These are phyloP conservation scores for Scolopax bukidnonensis DNA, from an alignment of 2,797 vertebrate genomes.

Conservation along the genomic window DNA sequence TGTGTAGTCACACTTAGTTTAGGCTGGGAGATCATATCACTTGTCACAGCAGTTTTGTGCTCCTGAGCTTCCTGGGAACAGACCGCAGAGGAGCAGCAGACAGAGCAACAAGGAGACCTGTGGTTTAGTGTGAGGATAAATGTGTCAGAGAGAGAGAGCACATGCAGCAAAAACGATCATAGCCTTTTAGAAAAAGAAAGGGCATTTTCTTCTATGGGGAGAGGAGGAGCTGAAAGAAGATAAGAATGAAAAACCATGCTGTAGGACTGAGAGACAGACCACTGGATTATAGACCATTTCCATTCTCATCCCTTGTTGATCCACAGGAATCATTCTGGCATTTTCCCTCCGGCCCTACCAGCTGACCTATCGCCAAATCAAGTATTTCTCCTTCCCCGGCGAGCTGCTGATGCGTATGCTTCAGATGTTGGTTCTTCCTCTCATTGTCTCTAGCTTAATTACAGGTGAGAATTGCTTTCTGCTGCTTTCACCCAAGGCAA, in stretches of 20 bases:
- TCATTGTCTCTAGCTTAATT: conserved; percentile 95
- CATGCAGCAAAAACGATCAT: neutral
- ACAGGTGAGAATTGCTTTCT: conserved; percentile 82
- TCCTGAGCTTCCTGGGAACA: neutral
- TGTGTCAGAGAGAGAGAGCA: neutral
- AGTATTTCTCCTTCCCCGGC: conserved; percentile 95
- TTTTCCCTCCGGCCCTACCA: conserved; percentile 88
- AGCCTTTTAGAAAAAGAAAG: neutral
- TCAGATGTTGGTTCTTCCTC: conserved; percentile 94
- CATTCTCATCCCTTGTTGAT: conserved; percentile 6
- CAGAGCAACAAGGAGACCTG: neutral
- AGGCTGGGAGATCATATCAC: neutral
- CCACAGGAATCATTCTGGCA: conserved; percentile 88
- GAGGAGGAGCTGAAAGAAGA: neutral
- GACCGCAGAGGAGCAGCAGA: neutral
- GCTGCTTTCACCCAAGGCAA: neutral
- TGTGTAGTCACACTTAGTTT: neutral
- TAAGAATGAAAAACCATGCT: neutral
- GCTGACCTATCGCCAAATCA: conserved; percentile 90
- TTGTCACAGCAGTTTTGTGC: neutral
- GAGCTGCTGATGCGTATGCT: conserved; percentile 98
- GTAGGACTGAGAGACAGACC: neutral
- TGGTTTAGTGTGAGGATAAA: neutral
- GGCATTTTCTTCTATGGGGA: neutral
- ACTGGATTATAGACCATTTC: neutral